Evolutionary conservation across 2,888 invertebrate species (phyloP), one percentile per base, ranked within the genome.

Genomic region (Troides helena): DNA sequence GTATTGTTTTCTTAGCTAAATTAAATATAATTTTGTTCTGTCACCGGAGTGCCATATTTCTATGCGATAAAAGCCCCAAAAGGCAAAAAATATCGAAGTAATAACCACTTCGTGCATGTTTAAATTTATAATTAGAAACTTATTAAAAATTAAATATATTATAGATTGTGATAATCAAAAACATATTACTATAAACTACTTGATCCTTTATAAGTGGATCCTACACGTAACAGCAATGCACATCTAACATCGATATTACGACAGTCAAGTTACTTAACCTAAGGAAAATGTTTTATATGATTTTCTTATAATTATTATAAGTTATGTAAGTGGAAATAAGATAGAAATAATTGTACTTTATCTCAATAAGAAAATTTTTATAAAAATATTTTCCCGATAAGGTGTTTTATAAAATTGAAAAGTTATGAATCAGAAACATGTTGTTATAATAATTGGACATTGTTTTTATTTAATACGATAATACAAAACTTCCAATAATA

Each of bases 281-380:
- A 63, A 18, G 53, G 53, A n/a, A 53, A 53, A n/a, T 23, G 21
- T 17, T 21, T 18, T 23, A 23, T 58, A 23, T 58, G 23, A 46
- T 12, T 23, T 58, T 23, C 18, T 23, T 58, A 58, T 1, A 56
- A n/a, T n/a, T 2, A 23, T 57, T 25, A 58, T 14, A 46, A 10
- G 46, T 58, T 12, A 12, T 58, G 10, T 53, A 58, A 58, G 23
- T 23, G 21, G 21, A 12, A 58, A 23, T 3, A 58, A 58, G 23
- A 58, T 14, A 36, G 57, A 65, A 64, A 39, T 64, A 57, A 64
- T 64, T 56, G 57, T 57, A 57, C 57, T 57, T 36, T 57, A 57
- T 65, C 3, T 58, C 57, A 58, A 23, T 25, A 58, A 58, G 21
- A 58, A 58, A 58, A 14, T 43, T 46, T 21, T 23, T 62, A 62